phyloP scores from a whole-genome alignment of 1,140 invertebrate genomes.

The Diabrotica virgifera region DNA sequence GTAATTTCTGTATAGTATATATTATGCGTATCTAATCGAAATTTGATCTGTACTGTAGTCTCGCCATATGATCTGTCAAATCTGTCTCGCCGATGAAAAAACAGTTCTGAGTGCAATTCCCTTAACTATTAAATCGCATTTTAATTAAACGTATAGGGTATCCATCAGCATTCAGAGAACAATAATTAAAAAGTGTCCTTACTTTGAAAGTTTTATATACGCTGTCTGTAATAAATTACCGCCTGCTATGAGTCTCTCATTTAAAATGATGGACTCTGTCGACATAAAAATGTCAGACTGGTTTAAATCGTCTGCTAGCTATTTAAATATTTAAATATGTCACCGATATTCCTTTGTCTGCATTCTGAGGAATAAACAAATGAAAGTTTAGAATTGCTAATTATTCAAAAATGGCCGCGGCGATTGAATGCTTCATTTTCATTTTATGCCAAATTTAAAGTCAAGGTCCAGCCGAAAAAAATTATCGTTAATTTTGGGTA shows the following conservation, averaged over 20 bases:
- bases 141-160: background rate
- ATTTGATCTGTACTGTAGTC: too few species aligned
- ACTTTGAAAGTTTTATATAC: background rate
- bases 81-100: too few species aligned
- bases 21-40: too few species aligned
- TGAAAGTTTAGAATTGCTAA: constrained; percentile 43
- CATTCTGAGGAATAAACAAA: constrained; percentile 37
- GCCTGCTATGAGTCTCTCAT: constrained; percentile 1
- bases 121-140: too few species aligned
- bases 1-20: too few species aligned
- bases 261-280: constrained; percentile 21
- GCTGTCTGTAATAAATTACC: background rate
- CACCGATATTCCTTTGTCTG: constrained; percentile 42
- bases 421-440: constrained; percentile 11
- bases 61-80: too few species aligned
- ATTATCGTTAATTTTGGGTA: constrained; percentile 30
- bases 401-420: constrained; percentile 39
- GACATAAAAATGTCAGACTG: constrained; percentile 26
- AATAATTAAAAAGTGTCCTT: constrained; percentile 1
- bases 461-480: constrained; percentile 26
- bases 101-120: too few species aligned
- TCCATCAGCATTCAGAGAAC: background rate
- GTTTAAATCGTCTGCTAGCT: constrained; percentile 30
- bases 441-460: constrained; percentile 23
- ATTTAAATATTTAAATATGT: constrained; percentile 45